These are phyloP conservation scores for Colistium nudipinnis DNA, from an alignment of 2,113 vertebrate genomes.

Conservation along the genomic window DNA sequence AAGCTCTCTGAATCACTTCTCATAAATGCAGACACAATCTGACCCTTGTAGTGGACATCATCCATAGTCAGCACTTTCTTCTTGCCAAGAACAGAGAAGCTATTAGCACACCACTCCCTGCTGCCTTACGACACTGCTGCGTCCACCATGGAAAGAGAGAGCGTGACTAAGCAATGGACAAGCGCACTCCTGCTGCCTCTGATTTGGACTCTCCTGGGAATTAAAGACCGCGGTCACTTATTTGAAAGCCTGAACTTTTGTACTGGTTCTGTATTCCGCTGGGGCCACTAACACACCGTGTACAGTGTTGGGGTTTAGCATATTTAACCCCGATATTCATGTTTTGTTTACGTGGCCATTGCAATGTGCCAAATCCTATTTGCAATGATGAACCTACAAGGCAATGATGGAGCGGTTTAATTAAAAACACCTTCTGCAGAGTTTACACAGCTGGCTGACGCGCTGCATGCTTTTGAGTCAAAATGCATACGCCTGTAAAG, in stretches of 20 bases:
- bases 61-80: constrained; percentile 60
- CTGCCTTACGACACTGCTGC: constrained; percentile 27
- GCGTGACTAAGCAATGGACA: constrained; percentile 50
- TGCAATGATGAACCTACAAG: constrained; percentile 4
- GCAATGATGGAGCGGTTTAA: constrained; percentile 1
- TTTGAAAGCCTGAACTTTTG: background rate
- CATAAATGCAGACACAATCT: constrained; percentile 34
- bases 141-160: constrained; percentile 32
- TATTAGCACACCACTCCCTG: constrained; percentile 48
- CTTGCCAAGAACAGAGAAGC: constrained; percentile 40
- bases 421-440: constrained; percentile 5
- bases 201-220: constrained; percentile 1
- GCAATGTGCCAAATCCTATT: too few species aligned
- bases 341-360: too few species aligned
- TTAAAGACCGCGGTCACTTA: constrained; percentile 16
- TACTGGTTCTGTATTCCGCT: background rate
- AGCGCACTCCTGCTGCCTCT: constrained; percentile 21
- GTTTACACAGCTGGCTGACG: constrained; percentile 45
- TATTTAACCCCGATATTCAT: too few species aligned
- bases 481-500: too few species aligned
- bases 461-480: too few species aligned
- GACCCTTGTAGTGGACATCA: constrained; percentile 37
- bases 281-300: background rate
- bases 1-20: constrained; percentile 32
- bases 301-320: too few species aligned